Evolutionary conservation across 2,797 vertebrate species (phyloP), one percentile per base, ranked within the genome.

Genomic region (Xiphophorus birchmanni): DNA sequence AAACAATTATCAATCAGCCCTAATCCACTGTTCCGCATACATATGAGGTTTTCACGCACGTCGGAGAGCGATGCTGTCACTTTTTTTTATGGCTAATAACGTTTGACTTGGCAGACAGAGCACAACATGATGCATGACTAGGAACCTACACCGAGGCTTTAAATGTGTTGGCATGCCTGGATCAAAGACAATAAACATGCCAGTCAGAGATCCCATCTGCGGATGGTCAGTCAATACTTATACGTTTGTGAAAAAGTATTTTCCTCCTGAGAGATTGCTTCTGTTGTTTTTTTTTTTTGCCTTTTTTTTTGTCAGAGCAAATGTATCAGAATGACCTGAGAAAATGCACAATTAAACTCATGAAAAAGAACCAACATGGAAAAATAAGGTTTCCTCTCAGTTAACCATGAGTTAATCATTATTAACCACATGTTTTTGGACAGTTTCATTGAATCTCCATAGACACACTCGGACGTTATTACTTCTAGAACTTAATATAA

Each of bases 1-100:
- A 95, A 95, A 94, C 94, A 96, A 94, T 94, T 95, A 94, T 95
- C 91, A 94, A 87, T 96, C 94, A 89, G 86, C 93, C 93, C 88
- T 94, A 95, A 95, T 95, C 92, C 88, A 90, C 87, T 92, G 92
- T 95, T 96, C 87, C 80, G 81, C 93, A 92, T 90, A 90, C 91
- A 94, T 94, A 95, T 92, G 90, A 92, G 82, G 87, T 82, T 85
- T 90, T 88, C 92, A 91, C 88, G 83, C 86, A 88, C 83, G 90
- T 93, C 94, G 90, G 76, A 84, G 88, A 91, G 89, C 83, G 74
- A 84, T 81, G 80, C 83, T 90, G 83, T 92, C 91, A 89, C 87
- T 90, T 94, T 47, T 84, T 92, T 84, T 92, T 92, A 91, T 86
- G 89, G 94, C 89, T 93, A 90, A 94, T 91, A 94, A 92, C 94